Base-by-base conservation (phyloP, 2,797 vertebrate species). In the Rhynchonycteris naso region DNA sequence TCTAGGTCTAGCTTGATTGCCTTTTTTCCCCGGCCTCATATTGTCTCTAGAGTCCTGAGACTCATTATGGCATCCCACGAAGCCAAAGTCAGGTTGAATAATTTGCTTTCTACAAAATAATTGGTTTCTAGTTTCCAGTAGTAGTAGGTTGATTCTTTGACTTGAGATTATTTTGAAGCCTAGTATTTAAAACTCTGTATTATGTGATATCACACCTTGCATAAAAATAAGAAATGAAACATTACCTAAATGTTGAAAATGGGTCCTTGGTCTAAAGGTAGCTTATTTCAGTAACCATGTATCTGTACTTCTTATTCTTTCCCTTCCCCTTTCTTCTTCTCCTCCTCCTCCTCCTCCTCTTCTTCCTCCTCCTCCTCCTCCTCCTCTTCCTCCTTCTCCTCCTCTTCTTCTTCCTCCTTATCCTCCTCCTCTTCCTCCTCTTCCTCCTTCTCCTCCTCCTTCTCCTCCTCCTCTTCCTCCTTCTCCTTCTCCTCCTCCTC, bases 41-140 rank as follows among this genome's bases (percentile, higher is more conserved):
- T 92, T 43, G 1, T 93, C 59, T 88, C 43, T 71, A 35, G 35
- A 82, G 68, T 43, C 30, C 69, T 14, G 8, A 56, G 58, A 75
- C 59, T 93, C 69, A 24, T 63, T 63, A 59, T 0, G 38, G 26
- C 47, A 54, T 91, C 30, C 10, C 21, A 11, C 35, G 38, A 90
- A 78, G 38, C 66, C 61, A 10, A 88, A 76, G 61, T 74, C 72
- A 91, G 75, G 33, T 2, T 43, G 90, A 68, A 75, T 72, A 68
- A 91, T 84, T 87, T 54, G 21, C 58, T 95, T 93, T 91, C 58
- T 83, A 59, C 2, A 92, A 89, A 94, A 89, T 65, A 38, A 68
- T 78, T 87, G 56, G 35, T 88, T 91, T 94, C 58, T 93, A 35
- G 28, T 91, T 94, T 94, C 30, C 24, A 80, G 59, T 52, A 59